These are phyloP conservation scores for Liolophura sinensis DNA, from an alignment of 1,140 invertebrate genomes.

Conservation along the genomic window DNA sequence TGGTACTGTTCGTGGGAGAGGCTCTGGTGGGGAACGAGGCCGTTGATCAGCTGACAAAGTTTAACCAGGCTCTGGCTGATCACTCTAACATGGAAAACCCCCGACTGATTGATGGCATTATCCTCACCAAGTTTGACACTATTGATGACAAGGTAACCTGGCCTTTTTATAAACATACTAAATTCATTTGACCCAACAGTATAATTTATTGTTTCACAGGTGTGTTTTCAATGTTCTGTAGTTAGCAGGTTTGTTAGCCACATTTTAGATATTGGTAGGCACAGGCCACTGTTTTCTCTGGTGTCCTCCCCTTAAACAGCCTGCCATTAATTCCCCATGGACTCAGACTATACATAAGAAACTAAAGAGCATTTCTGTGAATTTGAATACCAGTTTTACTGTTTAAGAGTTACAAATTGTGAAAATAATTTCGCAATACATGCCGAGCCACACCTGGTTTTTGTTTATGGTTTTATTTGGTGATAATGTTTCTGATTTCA, in stretches of 20 bases:
- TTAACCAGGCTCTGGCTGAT: constrained; percentile 89
- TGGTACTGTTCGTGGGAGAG: constrained; percentile 98
- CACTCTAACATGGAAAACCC: constrained; percentile 68
- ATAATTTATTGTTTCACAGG: neutral
- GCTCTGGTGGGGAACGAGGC: constrained; percentile 99
- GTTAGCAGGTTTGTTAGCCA: no score
- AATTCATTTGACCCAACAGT: neutral
- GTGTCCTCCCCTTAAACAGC: no score
- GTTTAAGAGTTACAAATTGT: no score
- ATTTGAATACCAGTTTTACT: no score
- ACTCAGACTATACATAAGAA: no score
- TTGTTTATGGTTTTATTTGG: constrained; percentile 2
- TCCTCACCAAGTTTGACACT: constrained; percentile 98
- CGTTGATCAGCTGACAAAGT: constrained; percentile 98
- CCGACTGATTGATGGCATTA: constrained; percentile 89
- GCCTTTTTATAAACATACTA: neutral
- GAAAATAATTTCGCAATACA: no score
- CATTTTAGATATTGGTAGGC: no score
- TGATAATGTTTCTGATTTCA: constrained; percentile 54
- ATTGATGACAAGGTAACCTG: constrained; percentile 92
- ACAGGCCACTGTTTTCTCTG: no score
- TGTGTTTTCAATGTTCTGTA: no score
- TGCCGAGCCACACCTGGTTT: neutral
- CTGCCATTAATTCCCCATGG: no score
- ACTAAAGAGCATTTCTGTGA: no score